phyloP scores from a whole-genome alignment of 2,113 vertebrate genomes.

The Lampris incognitus region DNA sequence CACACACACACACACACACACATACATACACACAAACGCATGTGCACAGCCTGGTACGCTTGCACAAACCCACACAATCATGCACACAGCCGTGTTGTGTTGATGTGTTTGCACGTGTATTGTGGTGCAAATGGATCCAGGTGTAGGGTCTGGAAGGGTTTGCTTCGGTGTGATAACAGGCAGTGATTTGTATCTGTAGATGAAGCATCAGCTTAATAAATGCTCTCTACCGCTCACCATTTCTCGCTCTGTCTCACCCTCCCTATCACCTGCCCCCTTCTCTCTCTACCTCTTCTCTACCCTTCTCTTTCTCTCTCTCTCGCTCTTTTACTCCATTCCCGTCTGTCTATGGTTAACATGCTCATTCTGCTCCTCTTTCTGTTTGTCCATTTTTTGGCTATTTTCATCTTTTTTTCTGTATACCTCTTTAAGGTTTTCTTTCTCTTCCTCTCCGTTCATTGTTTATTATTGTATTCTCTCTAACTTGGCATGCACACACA shows the following conservation, averaged over 20 bases:
- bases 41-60: conserved; percentile 7
- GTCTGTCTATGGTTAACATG: neutral
- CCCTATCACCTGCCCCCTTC: conserved; percentile 55
- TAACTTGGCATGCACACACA: neutral
- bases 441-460: too few relatives aligned
- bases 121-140: conserved; percentile 72
- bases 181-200: conserved; percentile 82
- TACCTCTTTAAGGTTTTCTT: conserved; percentile 3
- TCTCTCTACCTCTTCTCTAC: conserved; percentile 18
- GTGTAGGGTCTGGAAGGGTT: conserved; percentile 69
- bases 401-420: conserved; percentile 4
- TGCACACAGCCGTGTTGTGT: neutral
- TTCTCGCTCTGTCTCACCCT: neutral
- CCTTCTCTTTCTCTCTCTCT: conserved; percentile 19
- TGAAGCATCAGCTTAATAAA: conserved; percentile 79
- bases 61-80: neutral
- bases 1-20: conserved; percentile 22
- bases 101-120: conserved; percentile 30
- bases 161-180: conserved; percentile 80
- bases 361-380: neutral
- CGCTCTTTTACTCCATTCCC: conserved; percentile 19
- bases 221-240: conserved; percentile 63
- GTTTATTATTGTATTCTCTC: neutral
- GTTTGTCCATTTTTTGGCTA: neutral
- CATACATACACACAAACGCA: conserved; percentile 24